Conservation (phyloP, 2,888 invertebrate species). For the Tipula unca region DNA sequence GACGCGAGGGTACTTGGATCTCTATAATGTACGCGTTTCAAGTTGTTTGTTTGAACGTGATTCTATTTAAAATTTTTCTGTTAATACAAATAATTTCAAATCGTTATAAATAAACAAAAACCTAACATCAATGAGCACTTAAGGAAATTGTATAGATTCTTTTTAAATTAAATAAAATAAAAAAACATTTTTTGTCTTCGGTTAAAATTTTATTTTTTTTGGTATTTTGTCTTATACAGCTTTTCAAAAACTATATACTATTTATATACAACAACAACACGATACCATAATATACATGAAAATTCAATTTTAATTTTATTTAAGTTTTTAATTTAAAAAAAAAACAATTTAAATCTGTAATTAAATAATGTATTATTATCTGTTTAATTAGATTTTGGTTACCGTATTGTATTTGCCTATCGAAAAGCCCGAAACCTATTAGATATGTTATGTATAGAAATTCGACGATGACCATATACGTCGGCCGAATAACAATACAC, state of each 20-base stretch:
- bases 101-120: conserved; percentile 10
- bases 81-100: conserved; percentile 8
- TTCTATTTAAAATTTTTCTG: background rate
- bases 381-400: conserved; percentile 8
- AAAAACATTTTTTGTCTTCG: background rate
- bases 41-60: conserved; percentile 8
- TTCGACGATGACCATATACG: background rate
- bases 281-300: background rate
- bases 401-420: background rate
- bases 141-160: conserved; percentile 8
- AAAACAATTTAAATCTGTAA: background rate
- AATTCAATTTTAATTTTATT: conserved; percentile 14
- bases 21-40: conserved; percentile 1
- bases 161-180: background rate
- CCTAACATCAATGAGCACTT: conserved; percentile 8
- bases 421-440: background rate
- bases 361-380: conserved; percentile 8
- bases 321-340: background rate
- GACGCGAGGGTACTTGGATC: background rate
- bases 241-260: background rate
- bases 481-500: background rate
- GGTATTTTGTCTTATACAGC: background rate
- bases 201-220: background rate
- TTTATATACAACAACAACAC: background rate
- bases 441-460: background rate